Base-by-base conservation (phyloP, 2,888 invertebrate genomes). In the Cosmia pyralina region DNA sequence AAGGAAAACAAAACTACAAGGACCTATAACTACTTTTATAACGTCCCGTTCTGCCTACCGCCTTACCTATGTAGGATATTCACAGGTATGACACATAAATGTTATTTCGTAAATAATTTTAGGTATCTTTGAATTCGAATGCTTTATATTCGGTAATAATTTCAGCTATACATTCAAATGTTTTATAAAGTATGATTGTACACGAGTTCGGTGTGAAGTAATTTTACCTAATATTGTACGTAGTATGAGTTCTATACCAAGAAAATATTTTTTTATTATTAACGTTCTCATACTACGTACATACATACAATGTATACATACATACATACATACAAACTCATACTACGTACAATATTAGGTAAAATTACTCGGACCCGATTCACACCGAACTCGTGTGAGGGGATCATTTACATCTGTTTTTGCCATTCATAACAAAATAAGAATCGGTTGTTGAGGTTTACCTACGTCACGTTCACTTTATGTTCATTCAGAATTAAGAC, bases 361-460 rank as follows among this genome's bases (percentile, higher is more conserved):
- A n/a, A n/a, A n/a, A n/a, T n/a, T n/a, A n/a, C n/a, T n/a, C n/a
- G n/a, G n/a, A n/a, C n/a, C n/a, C n/a, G n/a, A n/a, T n/a, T n/a
- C n/a, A n/a, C n/a, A n/a, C n/a, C n/a, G n/a, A n/a, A n/a, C n/a
- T n/a, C n/a, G n/a, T n/a, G n/a, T n/a, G n/a, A n/a, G n/a, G n/a
- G n/a, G n/a, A n/a, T 60, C 38, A 8, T 15, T 73, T 34, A 72
- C 52, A 75, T 63, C 46, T 62, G 57, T 62, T 75, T 74, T 74
- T 46, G 19, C 53, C n/a, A 28, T 62, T 63, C 41, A 41, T 62
- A 48, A 41, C 52, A 41, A n/a, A 72, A 48, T 48, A 55, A 41
- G 53, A 53, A 38, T 53, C n/a, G 41, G 41, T 52, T 53, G 15
- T 41, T 44, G 22, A 44, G 34, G 50, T 58, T 44, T 58, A 7